phyloP scores from a whole-genome alignment of 2,113 vertebrate species.

The Halcyon malimbica region DNA sequence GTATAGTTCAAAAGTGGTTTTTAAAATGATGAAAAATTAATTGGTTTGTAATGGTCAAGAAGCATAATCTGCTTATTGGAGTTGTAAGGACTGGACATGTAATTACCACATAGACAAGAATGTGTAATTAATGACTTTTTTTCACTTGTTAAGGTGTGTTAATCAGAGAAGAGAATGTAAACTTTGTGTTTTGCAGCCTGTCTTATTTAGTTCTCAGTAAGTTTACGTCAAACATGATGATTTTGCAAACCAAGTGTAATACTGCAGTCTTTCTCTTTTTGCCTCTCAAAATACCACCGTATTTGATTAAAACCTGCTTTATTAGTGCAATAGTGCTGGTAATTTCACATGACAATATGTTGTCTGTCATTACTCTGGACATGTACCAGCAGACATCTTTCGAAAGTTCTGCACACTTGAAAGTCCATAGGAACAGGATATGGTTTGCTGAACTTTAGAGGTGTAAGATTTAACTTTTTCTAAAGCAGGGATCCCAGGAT shows the following conservation, averaged over 20 bases:
- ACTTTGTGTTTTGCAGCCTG: background rate
- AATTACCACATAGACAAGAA: background rate
- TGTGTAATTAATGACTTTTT: background rate
- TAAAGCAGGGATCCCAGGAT: background rate
- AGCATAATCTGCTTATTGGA: background rate
- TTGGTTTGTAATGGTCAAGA: background rate
- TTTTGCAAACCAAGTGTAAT: background rate
- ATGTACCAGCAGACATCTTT: background rate
- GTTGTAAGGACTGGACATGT: background rate
- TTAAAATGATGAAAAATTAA: background rate
- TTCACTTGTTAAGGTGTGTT: background rate
- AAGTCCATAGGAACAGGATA: background rate
- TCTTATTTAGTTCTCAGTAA: background rate
- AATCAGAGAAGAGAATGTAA: background rate
- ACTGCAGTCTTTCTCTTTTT: background rate
- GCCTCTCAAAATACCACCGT: background rate
- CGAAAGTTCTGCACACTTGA: background rate
- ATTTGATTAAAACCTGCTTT: background rate
- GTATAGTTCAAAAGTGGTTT: background rate
- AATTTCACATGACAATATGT: background rate
- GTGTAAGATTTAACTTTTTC: background rate
- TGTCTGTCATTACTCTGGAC: background rate
- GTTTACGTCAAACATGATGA: background rate
- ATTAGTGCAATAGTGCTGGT: background rate
- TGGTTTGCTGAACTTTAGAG: background rate